Base-by-base conservation (phyloP, 1,140 invertebrate genomes). In the Campodea augens region DNA sequence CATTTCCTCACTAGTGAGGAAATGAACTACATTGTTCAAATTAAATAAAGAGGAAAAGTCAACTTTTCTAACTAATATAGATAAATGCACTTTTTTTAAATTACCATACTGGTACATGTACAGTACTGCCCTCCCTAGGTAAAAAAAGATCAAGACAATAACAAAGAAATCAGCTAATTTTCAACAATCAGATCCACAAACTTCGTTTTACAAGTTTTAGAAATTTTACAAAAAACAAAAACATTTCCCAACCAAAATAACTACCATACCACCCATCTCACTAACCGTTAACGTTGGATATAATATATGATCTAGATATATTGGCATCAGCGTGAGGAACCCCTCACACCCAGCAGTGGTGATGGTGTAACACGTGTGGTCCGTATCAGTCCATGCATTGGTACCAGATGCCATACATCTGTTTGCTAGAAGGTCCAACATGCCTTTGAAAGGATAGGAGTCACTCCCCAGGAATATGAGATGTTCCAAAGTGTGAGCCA, bases 401-500 rank as follows among this genome's bases (percentile, higher is more conserved):
- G 88, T 91, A 3, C 87, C 87, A 49, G 81, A 85, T 5, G 86
- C 84, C 48, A 90, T 66, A 56, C 86, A 91, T 23, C 86, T 70
- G 60, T 89, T 91, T 4, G 88, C 86, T 37, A 90, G 59, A 21
- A 90, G 64, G 62, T 93, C 88, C 36, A 93, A 63, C 40, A 91
- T 74, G 12, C 88, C 86, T 66, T 87, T 84, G 53, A 83, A 92
- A 0, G 88, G 90, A 64, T 88, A 92, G 0, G 79, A 68, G 60
- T 90, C 75, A 57, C 84, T 89, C 1, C 89, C 89, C 55, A 93
- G 65, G 62, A 93, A 93, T 18, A 93, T 74, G 5, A 93, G 68
- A 65, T 95, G 89, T 57, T 93, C 88, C 59, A 93, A 64, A 12
- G 88, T 92, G 57, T 93, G 88, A 1, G 88, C 88, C 29, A 93